Percentiles rank a stretch among this genome's conserved stretches.
Conservation (phyloP, 2,797 vertebrate species). For the Columba guinea region DNA sequence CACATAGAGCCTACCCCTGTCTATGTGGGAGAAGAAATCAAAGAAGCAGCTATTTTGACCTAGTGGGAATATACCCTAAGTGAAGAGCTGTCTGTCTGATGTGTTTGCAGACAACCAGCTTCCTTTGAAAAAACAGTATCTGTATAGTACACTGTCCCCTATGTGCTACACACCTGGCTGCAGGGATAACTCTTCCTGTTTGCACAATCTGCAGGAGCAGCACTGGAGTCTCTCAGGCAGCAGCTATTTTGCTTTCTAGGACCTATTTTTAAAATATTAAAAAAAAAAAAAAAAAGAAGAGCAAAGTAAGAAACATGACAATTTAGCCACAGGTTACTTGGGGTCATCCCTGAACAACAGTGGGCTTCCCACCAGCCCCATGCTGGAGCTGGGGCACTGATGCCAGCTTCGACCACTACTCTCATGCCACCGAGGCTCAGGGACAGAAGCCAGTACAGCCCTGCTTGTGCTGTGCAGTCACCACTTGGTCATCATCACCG, state of each 20-base stretch:
- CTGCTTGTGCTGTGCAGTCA: accelerated
- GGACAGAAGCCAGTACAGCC: not conserved
- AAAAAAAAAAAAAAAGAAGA: not conserved
- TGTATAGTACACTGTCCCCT: not conserved
- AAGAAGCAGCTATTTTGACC: not conserved
- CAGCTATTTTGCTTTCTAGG: not conserved
- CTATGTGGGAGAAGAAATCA: not conserved
- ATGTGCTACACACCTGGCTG: not conserved
- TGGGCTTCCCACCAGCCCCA: not conserved
- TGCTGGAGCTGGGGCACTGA: not conserved
- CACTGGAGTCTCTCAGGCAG: not conserved
- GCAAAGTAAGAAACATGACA: accelerated
- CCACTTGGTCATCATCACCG: not conserved
- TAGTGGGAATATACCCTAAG: not conserved
- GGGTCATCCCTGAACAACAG: not conserved
- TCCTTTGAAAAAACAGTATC: not conserved
- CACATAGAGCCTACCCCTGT: not conserved
- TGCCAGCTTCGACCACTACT: not conserved
- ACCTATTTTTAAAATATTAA: not conserved
- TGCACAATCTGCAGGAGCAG: not conserved
- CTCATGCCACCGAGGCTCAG: accelerated
- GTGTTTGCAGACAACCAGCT: not conserved
- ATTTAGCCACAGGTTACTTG: not conserved
- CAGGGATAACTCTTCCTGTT: not conserved
- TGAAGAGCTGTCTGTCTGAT: not conserved